phyloP scores from a whole-genome alignment of 2,888 invertebrate species.

The Drosophila kambysellisi region DNA sequence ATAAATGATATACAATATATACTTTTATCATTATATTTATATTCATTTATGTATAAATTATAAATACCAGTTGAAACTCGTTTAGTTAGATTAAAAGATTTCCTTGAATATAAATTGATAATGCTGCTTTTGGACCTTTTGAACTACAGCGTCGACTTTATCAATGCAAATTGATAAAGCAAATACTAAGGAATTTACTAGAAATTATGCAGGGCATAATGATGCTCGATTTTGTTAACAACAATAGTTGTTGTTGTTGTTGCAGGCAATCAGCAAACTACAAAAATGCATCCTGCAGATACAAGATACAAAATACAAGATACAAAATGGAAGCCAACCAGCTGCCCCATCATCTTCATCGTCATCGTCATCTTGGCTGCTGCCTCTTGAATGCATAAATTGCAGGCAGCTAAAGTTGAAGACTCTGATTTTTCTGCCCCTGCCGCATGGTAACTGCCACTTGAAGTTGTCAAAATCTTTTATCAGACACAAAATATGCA shows the following conservation, averaged over 20 bases:
- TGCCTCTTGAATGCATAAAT: constrained; percentile 78
- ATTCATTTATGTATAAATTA: background rate
- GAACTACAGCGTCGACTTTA: constrained; percentile 30
- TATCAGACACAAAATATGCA: constrained; percentile 60
- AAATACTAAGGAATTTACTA: background rate
- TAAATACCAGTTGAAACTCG: constrained; percentile 24
- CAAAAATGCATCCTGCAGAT: constrained; percentile 63
- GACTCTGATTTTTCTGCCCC: constrained; percentile 38
- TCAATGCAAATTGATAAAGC: constrained; percentile 64
- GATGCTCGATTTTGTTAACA: constrained; percentile 58
- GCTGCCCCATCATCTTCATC: constrained; percentile 54
- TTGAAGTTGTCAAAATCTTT: constrained; percentile 76
- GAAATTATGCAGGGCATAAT: constrained; percentile 49
- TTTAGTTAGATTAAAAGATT: constrained; percentile 4
- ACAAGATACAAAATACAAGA: constrained; percentile 32
- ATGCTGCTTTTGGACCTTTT: constrained; percentile 49
- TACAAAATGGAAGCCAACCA: constrained; percentile 35
- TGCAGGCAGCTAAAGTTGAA: constrained; percentile 67
- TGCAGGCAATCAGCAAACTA: constrained; percentile 60
- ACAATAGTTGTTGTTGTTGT: constrained; percentile 22
- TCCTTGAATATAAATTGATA: constrained; percentile 35
- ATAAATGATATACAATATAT: no score
- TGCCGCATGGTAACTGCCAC: constrained; percentile 55
- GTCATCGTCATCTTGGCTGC: constrained; percentile 42
- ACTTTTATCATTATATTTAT: background rate